Conservation (phyloP, 2,797 vertebrate genomes). For the Thalassophryne amazonica region DNA sequence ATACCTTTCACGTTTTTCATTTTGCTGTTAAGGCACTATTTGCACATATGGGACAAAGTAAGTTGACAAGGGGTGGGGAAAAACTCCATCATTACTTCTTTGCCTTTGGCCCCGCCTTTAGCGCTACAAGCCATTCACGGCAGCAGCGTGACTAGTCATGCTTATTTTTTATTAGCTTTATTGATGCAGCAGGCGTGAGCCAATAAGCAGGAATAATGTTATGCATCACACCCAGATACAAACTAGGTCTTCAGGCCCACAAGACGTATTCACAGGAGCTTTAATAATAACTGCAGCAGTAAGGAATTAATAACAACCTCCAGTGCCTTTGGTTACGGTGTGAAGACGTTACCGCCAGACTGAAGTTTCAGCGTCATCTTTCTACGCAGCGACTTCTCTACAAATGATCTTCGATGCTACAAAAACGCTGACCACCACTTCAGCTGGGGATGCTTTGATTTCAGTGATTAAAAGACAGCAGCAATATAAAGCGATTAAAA, state of each 20-base stretch:
- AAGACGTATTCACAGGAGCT: constrained; percentile 1
- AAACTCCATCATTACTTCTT: constrained; percentile 44
- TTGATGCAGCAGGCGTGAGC: background rate
- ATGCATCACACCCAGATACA: background rate
- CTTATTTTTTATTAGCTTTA: constrained; percentile 19
- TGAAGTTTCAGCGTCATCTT: background rate
- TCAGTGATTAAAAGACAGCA: too few relatives aligned
- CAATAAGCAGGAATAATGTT: constrained; percentile 5
- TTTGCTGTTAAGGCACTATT: constrained; percentile 7
- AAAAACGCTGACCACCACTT: background rate
- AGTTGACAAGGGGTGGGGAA: constrained; percentile 20
- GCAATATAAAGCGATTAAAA: too few relatives aligned
- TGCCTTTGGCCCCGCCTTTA: constrained; percentile 26
- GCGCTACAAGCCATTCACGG: constrained; percentile 22
- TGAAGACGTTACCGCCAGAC: background rate
- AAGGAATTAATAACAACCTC: constrained; percentile 8
- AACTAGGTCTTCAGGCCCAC: background rate
- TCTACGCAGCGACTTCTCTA: background rate
- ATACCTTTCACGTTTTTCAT: background rate
- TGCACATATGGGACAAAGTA: background rate
- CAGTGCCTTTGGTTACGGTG: background rate
- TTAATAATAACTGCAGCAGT: constrained; percentile 11
- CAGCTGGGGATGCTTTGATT: background rate
- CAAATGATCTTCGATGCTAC: background rate
- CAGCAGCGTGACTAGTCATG: background rate